Conservation (phyloP, 2,113 vertebrate genomes). For the Solea solea region DNA sequence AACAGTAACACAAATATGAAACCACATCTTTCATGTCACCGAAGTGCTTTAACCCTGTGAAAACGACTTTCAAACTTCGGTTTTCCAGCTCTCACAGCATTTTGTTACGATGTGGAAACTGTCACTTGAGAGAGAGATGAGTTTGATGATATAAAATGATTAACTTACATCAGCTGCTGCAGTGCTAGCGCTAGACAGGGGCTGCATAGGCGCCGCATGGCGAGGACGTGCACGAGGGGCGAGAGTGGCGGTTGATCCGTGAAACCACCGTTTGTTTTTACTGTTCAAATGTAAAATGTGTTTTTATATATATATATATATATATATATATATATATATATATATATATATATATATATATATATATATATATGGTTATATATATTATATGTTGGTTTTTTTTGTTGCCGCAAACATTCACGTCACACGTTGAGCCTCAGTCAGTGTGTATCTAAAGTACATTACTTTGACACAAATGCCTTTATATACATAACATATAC, state of each 20-base stretch:
- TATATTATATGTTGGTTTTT: slow-evolving; percentile 3
- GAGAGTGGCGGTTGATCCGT: slow-evolving; percentile 65
- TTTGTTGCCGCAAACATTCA: slow-evolving; percentile 33
- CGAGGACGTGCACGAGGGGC: slow-evolving; percentile 9
- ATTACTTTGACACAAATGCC: slow-evolving; percentile 8
- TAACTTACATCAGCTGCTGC: slow-evolving; percentile 44
- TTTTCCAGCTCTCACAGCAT: slow-evolving; percentile 9
- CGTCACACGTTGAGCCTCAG: slow-evolving; percentile 8
- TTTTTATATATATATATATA: neutral
- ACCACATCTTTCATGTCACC: neutral
- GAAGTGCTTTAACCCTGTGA: neutral
- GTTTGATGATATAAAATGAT: neutral
- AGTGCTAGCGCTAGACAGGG: slow-evolving; percentile 36
- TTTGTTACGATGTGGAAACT: neutral
- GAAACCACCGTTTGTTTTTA: slow-evolving; percentile 39
- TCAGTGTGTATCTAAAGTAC: slow-evolving; percentile 5
- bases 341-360: too few species aligned
- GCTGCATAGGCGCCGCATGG: slow-evolving; percentile 15
- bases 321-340: too few species aligned
- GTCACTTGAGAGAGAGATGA: slow-evolving; percentile 15
- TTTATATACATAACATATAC: slow-evolving; percentile 13
- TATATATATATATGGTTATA: too few species aligned
- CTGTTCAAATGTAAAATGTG: slow-evolving; percentile 63
- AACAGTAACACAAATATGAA: neutral
- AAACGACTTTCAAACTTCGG: neutral